Evolutionary conservation across 1,140 invertebrate species (phyloP), one percentile per base, ranked within the genome.

Genomic region (Pristionchus pacificus): DNA sequence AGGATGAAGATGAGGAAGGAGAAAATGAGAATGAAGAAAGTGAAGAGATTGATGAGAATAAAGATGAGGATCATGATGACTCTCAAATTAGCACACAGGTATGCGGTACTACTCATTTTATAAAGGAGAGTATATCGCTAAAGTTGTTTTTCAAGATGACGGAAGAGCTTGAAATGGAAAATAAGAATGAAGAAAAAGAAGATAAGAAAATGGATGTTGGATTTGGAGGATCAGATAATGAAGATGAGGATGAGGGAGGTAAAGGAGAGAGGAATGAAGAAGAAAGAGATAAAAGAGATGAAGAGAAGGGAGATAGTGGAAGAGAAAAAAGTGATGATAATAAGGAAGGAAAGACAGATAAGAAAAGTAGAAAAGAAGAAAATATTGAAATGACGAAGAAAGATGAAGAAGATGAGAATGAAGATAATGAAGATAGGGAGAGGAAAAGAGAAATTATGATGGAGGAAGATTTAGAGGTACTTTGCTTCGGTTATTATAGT

Each of bases 301-400:
- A 72, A n/a, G 74, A 79, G 32, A 31, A 68, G 69, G 55, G 73
- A 79, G 60, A 65, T 70, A n/a, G 74, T 30, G 75, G 80, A 68
- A 33, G 72, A 72, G n/a, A 74, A 79, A 58, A 31, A 68, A 25
- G 59, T 61, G 65, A 74, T 19, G 64, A 74, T 30, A 69, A 80
- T n/a, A 62, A 70, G 32, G 57, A 78, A 2, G 64, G 70, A 29
- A 69, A 79, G n/a, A 74, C 73, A 10, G 71, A 72, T 62, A 60
- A 74, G 60, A 30, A 70, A 25, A 75, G 79, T 24, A 77, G 78
- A 57, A 78, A 84, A 60, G 78, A 82, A 29, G 65, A 79, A 27
- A 78, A 85, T 63, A 76, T 84, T 60, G 82, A 85, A 70, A 83
- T 77, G 15, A 58, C 68, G 14, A 75, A 80, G n/a, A 75, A 75